Evolutionary conservation across 2,113 vertebrate species (phyloP).

Genomic region (Pelusios castaneus): DNA sequence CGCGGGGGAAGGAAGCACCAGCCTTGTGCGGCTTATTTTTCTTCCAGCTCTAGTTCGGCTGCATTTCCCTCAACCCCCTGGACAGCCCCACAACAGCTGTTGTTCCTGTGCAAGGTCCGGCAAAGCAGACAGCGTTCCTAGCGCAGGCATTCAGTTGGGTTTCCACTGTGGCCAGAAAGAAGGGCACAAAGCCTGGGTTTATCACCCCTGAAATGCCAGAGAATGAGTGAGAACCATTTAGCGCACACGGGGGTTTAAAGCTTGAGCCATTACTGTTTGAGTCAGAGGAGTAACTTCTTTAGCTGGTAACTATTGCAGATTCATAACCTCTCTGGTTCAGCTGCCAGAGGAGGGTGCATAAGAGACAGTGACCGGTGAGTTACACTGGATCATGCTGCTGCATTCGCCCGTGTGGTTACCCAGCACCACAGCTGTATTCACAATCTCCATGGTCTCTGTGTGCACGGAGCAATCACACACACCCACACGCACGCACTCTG

Average conservation of each 20-base stretch:
- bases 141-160: background rate
- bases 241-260: background rate
- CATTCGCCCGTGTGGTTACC: background rate
- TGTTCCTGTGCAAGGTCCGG: too few species aligned
- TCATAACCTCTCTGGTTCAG: background rate
- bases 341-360: background rate
- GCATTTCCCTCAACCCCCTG: background rate
- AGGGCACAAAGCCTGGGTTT: background rate
- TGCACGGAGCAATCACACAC: background rate
- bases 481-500: too few species aligned
- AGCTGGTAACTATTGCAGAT: background rate
- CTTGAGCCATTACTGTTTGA: background rate
- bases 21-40: background rate
- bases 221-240: background rate
- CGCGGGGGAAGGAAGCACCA: too few species aligned
- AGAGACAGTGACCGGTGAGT: too few species aligned
- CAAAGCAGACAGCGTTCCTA: fast-evolving
- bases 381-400: background rate
- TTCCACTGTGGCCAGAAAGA: background rate
- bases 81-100: too few species aligned
- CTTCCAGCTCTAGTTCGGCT: background rate
- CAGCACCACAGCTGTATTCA: background rate
- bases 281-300: background rate
- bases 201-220: background rate
- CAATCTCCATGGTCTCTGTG: background rate